Evolutionary conservation across 2,797 vertebrate genomes (phyloP).

Genomic region (Rousettus madagascariensis): DNA sequence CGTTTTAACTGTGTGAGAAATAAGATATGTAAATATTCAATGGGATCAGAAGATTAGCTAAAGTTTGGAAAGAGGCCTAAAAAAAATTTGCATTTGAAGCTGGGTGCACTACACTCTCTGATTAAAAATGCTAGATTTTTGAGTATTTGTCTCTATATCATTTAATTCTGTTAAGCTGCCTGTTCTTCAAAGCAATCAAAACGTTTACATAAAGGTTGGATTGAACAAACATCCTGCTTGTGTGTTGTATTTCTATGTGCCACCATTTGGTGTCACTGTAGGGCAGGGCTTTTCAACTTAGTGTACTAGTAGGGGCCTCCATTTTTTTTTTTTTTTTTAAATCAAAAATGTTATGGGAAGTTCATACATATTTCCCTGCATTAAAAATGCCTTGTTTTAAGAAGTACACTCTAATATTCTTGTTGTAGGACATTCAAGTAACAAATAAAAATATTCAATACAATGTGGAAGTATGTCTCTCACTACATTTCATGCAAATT

Average conservation of each 20-base stretch:
- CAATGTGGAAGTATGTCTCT: neutral
- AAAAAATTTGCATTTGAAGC: slow-evolving; percentile 63
- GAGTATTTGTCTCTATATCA: slow-evolving; percentile 46
- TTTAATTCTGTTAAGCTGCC: slow-evolving; percentile 52
- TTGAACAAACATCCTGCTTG: slow-evolving; percentile 7
- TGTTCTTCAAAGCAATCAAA: slow-evolving; percentile 56
- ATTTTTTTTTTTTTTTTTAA: slow-evolving; percentile 13
- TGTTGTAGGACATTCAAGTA: slow-evolving; percentile 33
- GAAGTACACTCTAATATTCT: slow-evolving; percentile 30
- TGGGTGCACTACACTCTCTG: slow-evolving; percentile 37
- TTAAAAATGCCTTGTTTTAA: slow-evolving; percentile 52
- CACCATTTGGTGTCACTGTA: slow-evolving; percentile 73
- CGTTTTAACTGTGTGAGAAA: slow-evolving; percentile 56
- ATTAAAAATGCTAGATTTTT: slow-evolving; percentile 55
- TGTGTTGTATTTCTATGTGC: slow-evolving; percentile 65
- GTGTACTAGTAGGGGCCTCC: neutral
- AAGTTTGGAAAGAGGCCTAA: slow-evolving; percentile 52
- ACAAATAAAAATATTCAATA: slow-evolving; percentile 33
- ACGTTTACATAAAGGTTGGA: neutral
- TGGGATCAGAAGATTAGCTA: slow-evolving; percentile 33
- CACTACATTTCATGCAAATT: neutral
- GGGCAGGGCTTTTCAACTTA: slow-evolving; percentile 71
- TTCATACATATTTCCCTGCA: slow-evolving; percentile 2
- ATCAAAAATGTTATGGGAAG: slow-evolving; percentile 29
- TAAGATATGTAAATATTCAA: slow-evolving; percentile 53